These are phyloP conservation scores for Iselma pallidipennis DNA, from an alignment of 2,888 invertebrate species.

Conservation along the genomic window DNA sequence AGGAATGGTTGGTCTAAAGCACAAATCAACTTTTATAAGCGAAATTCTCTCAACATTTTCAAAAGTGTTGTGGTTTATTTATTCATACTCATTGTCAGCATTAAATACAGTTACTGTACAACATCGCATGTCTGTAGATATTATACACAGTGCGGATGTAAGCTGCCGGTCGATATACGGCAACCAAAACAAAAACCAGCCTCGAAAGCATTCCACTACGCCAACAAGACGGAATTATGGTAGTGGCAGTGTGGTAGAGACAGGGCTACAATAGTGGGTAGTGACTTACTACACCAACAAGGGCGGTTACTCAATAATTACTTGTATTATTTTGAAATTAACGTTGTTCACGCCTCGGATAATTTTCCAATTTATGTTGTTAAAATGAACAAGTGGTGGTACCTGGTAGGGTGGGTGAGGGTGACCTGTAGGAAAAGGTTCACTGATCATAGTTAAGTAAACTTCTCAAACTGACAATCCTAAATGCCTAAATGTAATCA, in stretches of 20 bases:
- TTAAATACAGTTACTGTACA: slow-evolving; percentile 30
- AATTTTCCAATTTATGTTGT: slow-evolving; percentile 39
- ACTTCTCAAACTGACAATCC: neutral
- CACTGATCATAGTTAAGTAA: neutral
- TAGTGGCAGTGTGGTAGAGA: neutral
- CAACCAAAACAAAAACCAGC: slow-evolving; percentile 14
- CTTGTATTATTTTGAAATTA: slow-evolving; percentile 43
- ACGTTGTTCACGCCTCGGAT: slow-evolving; percentile 39
- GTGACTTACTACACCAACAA: neutral
- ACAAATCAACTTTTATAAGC: too few species aligned
- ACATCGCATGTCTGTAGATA: slow-evolving; percentile 24
- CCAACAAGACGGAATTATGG: slow-evolving; percentile 3
- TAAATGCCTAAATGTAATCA: neutral
- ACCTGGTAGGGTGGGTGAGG: neutral
- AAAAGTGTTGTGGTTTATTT: slow-evolving; percentile 1
- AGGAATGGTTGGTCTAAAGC: too few species aligned
- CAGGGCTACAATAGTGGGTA: neutral
- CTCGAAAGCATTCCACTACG: neutral
- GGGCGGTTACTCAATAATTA: slow-evolving; percentile 34
- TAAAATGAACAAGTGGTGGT: slow-evolving; percentile 10
- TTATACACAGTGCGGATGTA: slow-evolving; percentile 26
- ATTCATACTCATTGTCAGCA: neutral
- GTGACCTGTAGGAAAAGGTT: neutral
- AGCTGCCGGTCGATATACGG: slow-evolving; percentile 19
- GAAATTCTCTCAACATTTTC: too few species aligned